These are phyloP conservation scores for Platalea minor DNA, from an alignment of 2,797 vertebrate species.

Conservation along the genomic window DNA sequence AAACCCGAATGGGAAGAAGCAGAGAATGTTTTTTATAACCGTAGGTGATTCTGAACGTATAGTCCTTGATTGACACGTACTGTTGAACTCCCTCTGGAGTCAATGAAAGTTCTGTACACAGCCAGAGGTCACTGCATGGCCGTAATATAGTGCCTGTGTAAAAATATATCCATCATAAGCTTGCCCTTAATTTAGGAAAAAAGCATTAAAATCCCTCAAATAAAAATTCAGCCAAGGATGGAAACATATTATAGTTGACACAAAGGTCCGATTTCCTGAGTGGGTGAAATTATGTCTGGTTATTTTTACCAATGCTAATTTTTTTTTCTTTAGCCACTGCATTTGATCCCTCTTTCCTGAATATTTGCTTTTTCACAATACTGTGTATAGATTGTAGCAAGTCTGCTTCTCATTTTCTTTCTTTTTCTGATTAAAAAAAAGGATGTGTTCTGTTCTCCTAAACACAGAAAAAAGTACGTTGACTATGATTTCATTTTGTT, in stretches of 20 bases:
- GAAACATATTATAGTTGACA: not conserved
- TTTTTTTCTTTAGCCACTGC: not conserved
- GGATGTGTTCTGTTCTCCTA: not conserved
- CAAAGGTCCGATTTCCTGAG: not conserved
- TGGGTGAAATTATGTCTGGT: not conserved
- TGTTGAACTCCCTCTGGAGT: conserved; percentile 47
- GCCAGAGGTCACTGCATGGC: conserved; percentile 44
- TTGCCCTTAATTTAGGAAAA: conserved; percentile 33
- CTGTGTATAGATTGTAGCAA: not conserved
- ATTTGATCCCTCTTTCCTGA: not conserved
- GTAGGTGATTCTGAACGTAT: not conserved
- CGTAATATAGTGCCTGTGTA: not conserved
- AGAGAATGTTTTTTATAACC: not conserved
- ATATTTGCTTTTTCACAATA: not conserved
- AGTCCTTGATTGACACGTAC: not conserved
- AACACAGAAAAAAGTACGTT: not conserved
- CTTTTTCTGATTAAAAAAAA: not conserved
- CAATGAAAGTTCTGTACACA: conserved; percentile 12
- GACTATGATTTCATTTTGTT: not conserved
- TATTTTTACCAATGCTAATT: not conserved
- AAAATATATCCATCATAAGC: not conserved
- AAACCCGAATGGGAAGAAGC: not conserved
- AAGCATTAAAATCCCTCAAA: not conserved
- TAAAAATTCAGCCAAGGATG: not conserved
- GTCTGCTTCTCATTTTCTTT: not conserved